Evolutionary conservation across 2,888 invertebrate genomes (phyloP).

Genomic region (Salpingus planirostris): DNA sequence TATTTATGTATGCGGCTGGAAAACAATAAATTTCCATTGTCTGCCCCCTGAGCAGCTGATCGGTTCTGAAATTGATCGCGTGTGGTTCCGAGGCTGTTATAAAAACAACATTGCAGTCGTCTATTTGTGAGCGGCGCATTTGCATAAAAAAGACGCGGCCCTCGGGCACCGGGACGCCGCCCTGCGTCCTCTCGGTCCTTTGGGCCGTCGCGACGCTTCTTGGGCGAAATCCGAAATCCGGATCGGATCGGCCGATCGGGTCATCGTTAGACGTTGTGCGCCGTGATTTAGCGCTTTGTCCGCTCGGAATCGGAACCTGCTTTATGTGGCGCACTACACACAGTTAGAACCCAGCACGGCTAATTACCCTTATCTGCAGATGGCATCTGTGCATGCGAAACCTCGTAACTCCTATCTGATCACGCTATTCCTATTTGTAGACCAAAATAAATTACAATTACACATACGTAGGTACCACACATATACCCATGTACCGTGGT

Average conservation of each 20-base stretch:
- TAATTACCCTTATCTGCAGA: slow-evolving; percentile 29
- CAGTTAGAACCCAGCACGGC: slow-evolving; percentile 24
- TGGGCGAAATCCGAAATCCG: too few relatives aligned
- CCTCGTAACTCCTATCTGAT: slow-evolving; percentile 27
- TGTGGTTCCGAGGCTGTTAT: slow-evolving; percentile 15
- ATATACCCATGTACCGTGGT: too few relatives aligned
- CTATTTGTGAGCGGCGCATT: slow-evolving; percentile 14
- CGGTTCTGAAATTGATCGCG: slow-evolving; percentile 16
- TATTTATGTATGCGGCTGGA: slow-evolving; percentile 9
- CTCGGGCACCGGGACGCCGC: too few relatives aligned
- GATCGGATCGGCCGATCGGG: slow-evolving; percentile 9
- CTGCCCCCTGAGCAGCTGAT: slow-evolving; percentile 17
- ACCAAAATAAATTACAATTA: slow-evolving; percentile 28
- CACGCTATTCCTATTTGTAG: slow-evolving; percentile 29
- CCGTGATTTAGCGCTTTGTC: slow-evolving; percentile 15
- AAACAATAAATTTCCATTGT: slow-evolving; percentile 16
- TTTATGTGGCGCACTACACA: slow-evolving; percentile 19
- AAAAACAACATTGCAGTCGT: slow-evolving; percentile 17
- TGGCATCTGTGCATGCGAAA: slow-evolving; percentile 29
- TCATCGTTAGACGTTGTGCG: slow-evolving; percentile 11
- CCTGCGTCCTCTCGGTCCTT: too few relatives aligned
- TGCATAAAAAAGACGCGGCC: slow-evolving; percentile 16
- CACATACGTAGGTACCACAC: slow-evolving; percentile 15
- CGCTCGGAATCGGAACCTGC: slow-evolving; percentile 14
- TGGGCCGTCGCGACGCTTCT: slow-evolving; percentile 2